phyloP scores from a whole-genome alignment of 1,140 invertebrate genomes.

The Drosophila biarmipes region DNA sequence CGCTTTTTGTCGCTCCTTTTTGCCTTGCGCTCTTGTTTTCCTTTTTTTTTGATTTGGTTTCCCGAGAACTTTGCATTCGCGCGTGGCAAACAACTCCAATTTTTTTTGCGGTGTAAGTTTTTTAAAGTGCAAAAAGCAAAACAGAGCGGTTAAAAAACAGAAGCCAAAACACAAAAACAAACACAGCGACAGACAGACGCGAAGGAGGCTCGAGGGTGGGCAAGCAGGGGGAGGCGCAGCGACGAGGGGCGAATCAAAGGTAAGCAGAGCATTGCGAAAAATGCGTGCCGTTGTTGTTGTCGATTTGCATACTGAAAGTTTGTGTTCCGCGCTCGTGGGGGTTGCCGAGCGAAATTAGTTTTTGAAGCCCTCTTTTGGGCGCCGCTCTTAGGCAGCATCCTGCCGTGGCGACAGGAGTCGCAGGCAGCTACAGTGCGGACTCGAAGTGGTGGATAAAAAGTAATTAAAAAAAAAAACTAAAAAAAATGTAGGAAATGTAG shows the following conservation, averaged over 20 bases:
- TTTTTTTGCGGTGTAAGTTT: constrained; percentile 52
- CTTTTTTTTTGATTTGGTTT: constrained; percentile 22
- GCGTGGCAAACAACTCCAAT: constrained; percentile 15
- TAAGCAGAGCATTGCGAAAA: constrained; percentile 24
- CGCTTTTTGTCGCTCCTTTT: constrained; percentile 9
- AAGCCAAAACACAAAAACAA: constrained; percentile 27
- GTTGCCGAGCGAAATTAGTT: constrained; percentile 11
- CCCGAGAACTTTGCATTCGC: neutral
- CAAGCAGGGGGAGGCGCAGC: neutral
- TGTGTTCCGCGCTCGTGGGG: constrained; percentile 1
- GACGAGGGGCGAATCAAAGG: constrained; percentile 12
- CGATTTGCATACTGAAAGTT: constrained; percentile 3
- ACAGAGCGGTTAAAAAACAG: constrained; percentile 6
- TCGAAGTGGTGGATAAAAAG: neutral
- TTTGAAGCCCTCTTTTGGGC: constrained; percentile 26
- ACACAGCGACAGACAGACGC: constrained; percentile 39
- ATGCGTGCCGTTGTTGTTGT: constrained; percentile 1
- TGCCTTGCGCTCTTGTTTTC: constrained; percentile 36
- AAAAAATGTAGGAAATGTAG: too few relatives aligned
- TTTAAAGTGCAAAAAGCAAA: constrained; percentile 26
- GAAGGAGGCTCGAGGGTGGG: constrained; percentile 5
- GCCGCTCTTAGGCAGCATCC: constrained; percentile 5
- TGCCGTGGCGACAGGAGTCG: neutral
- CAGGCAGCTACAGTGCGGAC: neutral
- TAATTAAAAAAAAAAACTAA: too few relatives aligned